phyloP scores from a whole-genome alignment of 2,888 invertebrate species.

The Ennomos erosarius region DNA sequence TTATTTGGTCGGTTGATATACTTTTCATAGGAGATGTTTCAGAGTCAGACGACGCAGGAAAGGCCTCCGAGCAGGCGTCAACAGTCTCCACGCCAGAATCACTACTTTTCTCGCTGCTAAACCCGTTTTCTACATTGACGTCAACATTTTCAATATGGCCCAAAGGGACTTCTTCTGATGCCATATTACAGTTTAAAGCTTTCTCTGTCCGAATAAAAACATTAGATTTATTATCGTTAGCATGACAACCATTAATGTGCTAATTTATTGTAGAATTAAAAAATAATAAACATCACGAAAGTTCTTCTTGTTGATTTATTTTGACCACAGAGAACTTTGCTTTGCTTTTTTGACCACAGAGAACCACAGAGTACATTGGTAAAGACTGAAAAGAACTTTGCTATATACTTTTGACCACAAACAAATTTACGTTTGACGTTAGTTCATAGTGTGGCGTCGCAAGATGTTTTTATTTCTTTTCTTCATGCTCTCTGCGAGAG shows the following conservation, averaged over 20 bases:
- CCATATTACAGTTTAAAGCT: slow-evolving; percentile 57
- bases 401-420: no score
- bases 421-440: no score
- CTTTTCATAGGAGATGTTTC: slow-evolving; percentile 53
- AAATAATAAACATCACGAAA: slow-evolving; percentile 56
- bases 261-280: slow-evolving; percentile 47
- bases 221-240: slow-evolving; percentile 41
- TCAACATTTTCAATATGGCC: slow-evolving; percentile 64
- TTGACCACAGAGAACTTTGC: no score
- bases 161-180: slow-evolving; percentile 51
- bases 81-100: slow-evolving; percentile 66
- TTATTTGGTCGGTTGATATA: slow-evolving; percentile 34
- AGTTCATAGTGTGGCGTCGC: no score
- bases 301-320: no score
- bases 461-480: no score
- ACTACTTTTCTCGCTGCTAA: slow-evolving; percentile 50
- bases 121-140: slow-evolving; percentile 65
- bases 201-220: slow-evolving; percentile 44
- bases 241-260: slow-evolving; percentile 55
- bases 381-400: no score
- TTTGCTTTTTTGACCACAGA: no score
- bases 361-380: no score
- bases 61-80: slow-evolving; percentile 52
- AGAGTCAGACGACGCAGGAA: slow-evolving; percentile 50
- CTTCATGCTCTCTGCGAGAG: no score